Conservation (phyloP, 2,888 invertebrate species). For the Cybosia mesomella region DNA sequence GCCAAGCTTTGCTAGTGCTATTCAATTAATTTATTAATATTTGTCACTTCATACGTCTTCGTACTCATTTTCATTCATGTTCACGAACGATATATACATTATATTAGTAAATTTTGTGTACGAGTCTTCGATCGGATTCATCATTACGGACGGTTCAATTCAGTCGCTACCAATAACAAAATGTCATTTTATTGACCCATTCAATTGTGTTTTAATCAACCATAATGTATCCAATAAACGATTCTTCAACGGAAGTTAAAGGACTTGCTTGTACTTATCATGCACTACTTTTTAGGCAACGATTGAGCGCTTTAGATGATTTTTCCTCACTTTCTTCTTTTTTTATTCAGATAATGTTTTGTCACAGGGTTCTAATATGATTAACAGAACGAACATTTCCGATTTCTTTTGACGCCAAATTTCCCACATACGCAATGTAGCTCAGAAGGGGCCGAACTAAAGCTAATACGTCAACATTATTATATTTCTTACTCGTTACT, state of each 20-base stretch:
- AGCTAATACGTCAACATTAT: too few relatives aligned
- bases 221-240: slow-evolving; percentile 40
- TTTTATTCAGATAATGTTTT: too few relatives aligned
- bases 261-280: slow-evolving; percentile 18
- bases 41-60: not conserved
- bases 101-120: too few relatives aligned
- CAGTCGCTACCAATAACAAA: slow-evolving; percentile 61
- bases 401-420: too few relatives aligned
- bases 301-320: too few relatives aligned
- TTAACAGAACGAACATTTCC: too few relatives aligned
- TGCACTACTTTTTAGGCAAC: too few relatives aligned
- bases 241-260: slow-evolving; percentile 18
- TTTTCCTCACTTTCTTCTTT: too few relatives aligned
- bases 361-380: too few relatives aligned
- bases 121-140: slow-evolving; percentile 36
- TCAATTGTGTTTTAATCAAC: slow-evolving; percentile 66
- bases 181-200: slow-evolving; percentile 73
- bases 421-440: too few relatives aligned
- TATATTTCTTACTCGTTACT: too few relatives aligned
- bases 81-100: not conserved
- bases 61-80: not conserved
- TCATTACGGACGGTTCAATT: slow-evolving; percentile 46
- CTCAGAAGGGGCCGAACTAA: too few relatives aligned
- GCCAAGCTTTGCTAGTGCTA: not conserved
- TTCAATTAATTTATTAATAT: not conserved